These are phyloP conservation scores for Hydrozoanthus gracilis DNA, from an alignment of 92 coral and sea anemone genomes.

Conservation along the genomic window DNA sequence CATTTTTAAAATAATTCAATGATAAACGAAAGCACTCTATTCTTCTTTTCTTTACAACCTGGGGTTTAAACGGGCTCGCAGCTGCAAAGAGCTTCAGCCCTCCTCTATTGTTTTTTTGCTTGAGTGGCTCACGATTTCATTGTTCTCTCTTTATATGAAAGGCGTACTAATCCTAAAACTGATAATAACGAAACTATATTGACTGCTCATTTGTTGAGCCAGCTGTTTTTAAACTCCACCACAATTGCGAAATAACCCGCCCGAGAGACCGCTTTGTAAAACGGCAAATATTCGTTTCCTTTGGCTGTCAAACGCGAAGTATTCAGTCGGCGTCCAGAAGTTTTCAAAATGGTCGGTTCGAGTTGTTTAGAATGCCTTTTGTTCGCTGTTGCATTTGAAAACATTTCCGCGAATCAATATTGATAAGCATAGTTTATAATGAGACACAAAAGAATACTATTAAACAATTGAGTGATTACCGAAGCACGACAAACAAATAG, in stretches of 20 bases:
- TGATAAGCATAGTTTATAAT: conserved; percentile 31
- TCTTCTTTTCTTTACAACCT: conserved; percentile 28
- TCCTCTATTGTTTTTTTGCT: conserved; percentile 1
- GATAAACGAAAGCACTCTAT: conserved; percentile 16
- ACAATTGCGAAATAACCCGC: not conserved
- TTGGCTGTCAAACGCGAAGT: not conserved
- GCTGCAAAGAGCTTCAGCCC: conserved; percentile 23
- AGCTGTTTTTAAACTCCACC: conserved; percentile 12
- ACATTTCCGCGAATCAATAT: conserved; percentile 34
- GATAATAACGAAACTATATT: conserved; percentile 4
- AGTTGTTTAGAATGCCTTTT: not conserved
- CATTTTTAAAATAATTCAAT: conserved; percentile 36
- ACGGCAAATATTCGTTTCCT: not conserved
- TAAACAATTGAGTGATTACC: conserved; percentile 30
- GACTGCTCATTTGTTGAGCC: conserved; percentile 44
- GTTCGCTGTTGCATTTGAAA: conserved; percentile 38
- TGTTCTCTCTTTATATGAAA: conserved; percentile 14
- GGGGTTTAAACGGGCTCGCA: conserved; percentile 38
- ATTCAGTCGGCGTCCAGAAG: not conserved
- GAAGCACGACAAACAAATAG: conserved; percentile 25
- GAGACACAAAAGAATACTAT: conserved; percentile 42
- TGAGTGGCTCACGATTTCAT: conserved; percentile 32
- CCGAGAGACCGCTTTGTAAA: not conserved
- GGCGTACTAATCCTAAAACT: not conserved
- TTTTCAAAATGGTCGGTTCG: not conserved